A percentile compares a stretch with the other conserved stretches of the same genome.
Conservation (phyloP, 2,888 invertebrate genomes). For the Caenorhabditis doughertyi region DNA sequence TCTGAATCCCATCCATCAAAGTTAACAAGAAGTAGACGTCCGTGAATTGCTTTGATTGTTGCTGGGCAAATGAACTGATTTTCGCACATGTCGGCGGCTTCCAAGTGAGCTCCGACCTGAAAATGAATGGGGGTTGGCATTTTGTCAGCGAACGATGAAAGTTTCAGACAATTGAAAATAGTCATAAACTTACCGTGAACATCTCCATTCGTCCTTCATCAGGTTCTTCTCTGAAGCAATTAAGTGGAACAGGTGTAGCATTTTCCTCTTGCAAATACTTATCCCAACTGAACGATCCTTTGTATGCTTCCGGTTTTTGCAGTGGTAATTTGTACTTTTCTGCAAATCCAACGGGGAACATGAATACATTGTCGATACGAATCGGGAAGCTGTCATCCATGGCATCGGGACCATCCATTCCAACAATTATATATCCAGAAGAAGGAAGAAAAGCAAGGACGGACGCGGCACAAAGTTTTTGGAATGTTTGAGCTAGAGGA, state of each 20-base stretch:
- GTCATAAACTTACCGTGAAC: conserved; percentile 58
- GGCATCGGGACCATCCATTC: conserved; percentile 90
- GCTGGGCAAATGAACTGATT: conserved; percentile 96
- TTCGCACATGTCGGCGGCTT: conserved; percentile 89
- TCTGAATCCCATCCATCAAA: conserved; percentile 99
- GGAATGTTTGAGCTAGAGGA: conserved; percentile 93
- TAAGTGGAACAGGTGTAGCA: conserved; percentile 88
- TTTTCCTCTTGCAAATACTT: conserved; percentile 87
- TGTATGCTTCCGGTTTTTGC: conserved; percentile 81
- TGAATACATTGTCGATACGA: conserved; percentile 93
- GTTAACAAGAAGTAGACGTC: conserved; percentile 92
- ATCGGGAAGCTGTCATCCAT: conserved; percentile 93
- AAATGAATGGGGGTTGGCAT: not conserved
- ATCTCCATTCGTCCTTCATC: conserved; percentile 43
- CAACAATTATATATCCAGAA: conserved; percentile 94
- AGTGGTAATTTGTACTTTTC: conserved; percentile 86
- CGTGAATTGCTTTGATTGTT: conserved; percentile 87
- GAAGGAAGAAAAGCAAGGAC: conserved; percentile 88
- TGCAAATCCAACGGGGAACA: conserved; percentile 97
- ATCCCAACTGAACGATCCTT: conserved; percentile 89
- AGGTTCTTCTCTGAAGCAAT: conserved; percentile 87
- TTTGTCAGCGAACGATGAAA: too few relatives aligned
- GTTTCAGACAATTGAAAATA: too few relatives aligned
- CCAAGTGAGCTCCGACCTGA: conserved; percentile 71
- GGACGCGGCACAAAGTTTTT: conserved; percentile 91